Base-by-base conservation (phyloP, 1,140 invertebrate species). In the Heliconius himera region DNA sequence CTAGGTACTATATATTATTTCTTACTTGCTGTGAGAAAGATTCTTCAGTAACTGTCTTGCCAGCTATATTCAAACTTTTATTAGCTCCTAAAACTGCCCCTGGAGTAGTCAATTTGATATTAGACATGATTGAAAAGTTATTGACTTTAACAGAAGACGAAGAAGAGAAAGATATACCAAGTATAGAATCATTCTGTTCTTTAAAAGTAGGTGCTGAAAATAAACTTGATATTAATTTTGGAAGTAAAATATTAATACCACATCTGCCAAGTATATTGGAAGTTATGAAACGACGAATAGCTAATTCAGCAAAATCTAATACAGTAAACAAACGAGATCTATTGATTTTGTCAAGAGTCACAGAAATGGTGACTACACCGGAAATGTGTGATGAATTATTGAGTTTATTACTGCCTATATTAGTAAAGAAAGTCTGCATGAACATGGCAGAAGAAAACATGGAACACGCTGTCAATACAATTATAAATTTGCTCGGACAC, bases 101-200 rank as follows among this genome's bases (percentile, higher is more conserved):
- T 1, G 94, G 94, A 22, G 98, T 99, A 0, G 93, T 96, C 11
- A 96, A 96, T 82, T 90, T 96, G 38, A 96, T 99, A 75, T 93
- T 98, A 76, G 96, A 97, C 83, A 96, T 99, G 87, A 91, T 99
- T 6, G 97, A 98, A 85, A 97, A 97, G 82, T 88, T 99, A 46
- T 87, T 99, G 74, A 97, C 96, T 1, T 90, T 97, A 36, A 95
- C 96, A 76, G 90, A 95, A 83, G 95, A 95, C 78, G 95, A 96
- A 78, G 95, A 95, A 82, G 85, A 85, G 2, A 88, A 93, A 71
- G 91, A 95, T 82, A 79, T 82, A 66, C 81, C 78, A 74, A 93
- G 90, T 36, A 85, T 95, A 73, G 88, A 94, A 70, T 89, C 94
- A 75, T 91, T 91, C 75, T 89, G 87, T 54, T 80, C 88, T 38